These are phyloP conservation scores for Scolanthus callimorphus DNA, from an alignment of 92 coral and sea anemone genomes.

Conservation along the genomic window DNA sequence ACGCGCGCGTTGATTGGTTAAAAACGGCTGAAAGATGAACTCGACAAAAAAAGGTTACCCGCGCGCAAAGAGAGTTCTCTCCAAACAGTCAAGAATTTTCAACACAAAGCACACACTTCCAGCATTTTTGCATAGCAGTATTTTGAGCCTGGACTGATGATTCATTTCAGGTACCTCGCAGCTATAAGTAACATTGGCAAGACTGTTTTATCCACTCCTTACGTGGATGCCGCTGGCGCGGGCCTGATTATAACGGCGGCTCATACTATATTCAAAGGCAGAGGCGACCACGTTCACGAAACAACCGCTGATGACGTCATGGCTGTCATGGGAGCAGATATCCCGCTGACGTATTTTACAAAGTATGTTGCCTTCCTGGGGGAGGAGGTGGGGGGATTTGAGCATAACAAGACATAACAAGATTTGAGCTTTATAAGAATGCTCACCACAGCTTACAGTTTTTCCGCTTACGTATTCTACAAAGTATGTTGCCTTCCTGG, in stretches of 20 bases:
- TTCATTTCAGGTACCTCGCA: conserved; percentile 37
- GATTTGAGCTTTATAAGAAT: no score
- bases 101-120: no score
- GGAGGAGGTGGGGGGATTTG: no score
- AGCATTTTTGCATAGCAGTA: no score
- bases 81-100: no score
- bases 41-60: no score
- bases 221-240: conserved; percentile 56
- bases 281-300: conserved; percentile 7
- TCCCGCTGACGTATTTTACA: conserved; percentile 43
- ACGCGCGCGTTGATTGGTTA: no score
- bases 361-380: conserved; percentile 32
- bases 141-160: no score
- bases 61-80: no score
- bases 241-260: conserved; percentile 57
- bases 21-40: no score
- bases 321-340: conserved; percentile 59
- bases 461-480: conserved; percentile 46
- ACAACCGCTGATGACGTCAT: conserved; percentile 38
- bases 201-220: conserved; percentile 48
- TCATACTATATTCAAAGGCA: conserved; percentile 44
- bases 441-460: no score
- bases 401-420: no score
- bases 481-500: conserved; percentile 29
- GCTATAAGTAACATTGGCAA: conserved; percentile 47